Conservation (phyloP, 2,888 invertebrate species). For the Pteria penguin region DNA sequence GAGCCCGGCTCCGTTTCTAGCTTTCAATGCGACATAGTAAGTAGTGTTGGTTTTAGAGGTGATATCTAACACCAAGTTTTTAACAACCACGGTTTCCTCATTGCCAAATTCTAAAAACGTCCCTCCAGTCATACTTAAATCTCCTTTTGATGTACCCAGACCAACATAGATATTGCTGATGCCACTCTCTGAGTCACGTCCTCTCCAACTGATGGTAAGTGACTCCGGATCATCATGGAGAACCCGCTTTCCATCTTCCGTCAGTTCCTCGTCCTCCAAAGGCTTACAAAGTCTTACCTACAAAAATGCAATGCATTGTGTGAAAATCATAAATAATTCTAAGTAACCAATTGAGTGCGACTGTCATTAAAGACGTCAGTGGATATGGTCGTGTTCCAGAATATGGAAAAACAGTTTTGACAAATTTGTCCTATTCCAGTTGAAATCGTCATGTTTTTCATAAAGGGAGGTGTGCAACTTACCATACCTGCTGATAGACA, state of each 20-base stretch:
- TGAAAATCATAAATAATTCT: no score
- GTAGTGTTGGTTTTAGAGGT: slow-evolving; percentile 3
- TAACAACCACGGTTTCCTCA: slow-evolving; percentile 39
- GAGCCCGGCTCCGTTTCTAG: slow-evolving; percentile 57
- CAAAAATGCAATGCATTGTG: no score
- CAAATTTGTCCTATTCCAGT: no score
- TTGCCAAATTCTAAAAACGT: slow-evolving; percentile 41
- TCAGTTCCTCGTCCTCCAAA: slow-evolving; percentile 57
- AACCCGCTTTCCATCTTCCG: slow-evolving; percentile 48
- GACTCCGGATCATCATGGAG: slow-evolving; percentile 55
- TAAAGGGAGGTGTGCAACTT: no score
- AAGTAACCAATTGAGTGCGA: no score
- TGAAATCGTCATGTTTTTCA: no score
- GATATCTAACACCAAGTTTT: slow-evolving; percentile 44
- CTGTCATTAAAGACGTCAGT: no score
- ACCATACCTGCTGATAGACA: no score
- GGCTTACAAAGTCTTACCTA: slow-evolving; percentile 53
- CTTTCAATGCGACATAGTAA: slow-evolving; percentile 51
- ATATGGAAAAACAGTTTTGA: no score
- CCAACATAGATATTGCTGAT: slow-evolving; percentile 50
- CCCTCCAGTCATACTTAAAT: slow-evolving; percentile 8
- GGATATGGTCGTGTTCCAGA: no score
- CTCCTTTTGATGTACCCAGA: slow-evolving; percentile 44
- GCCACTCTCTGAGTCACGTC: slow-evolving; percentile 60
- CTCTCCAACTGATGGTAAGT: slow-evolving; percentile 56